These are phyloP conservation scores for Brachionus sp. DNA, from an alignment of 1,140 invertebrate species.

Conservation along the genomic window DNA sequence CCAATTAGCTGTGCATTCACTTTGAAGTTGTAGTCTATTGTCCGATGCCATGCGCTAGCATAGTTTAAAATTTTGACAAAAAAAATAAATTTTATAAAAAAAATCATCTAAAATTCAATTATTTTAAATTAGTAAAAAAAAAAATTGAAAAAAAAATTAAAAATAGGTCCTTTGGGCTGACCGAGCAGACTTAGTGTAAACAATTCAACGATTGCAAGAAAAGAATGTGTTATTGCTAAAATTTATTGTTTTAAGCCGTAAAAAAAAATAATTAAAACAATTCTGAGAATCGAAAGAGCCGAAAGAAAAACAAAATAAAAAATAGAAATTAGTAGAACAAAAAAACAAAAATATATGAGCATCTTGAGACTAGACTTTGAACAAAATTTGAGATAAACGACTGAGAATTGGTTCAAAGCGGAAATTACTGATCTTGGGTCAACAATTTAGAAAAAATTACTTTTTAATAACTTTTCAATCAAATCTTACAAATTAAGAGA, in stretches of 20 bases:
- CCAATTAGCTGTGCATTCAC: background rate
- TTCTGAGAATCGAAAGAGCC: background rate
- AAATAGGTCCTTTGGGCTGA: background rate
- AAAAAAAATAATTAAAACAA: conserved; percentile 21
- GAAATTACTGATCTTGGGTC: background rate
- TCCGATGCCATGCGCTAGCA: background rate
- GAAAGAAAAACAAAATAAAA: background rate
- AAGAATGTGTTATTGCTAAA: background rate
- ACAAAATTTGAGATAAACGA: background rate
- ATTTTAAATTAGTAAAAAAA: background rate
- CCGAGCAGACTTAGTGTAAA: conserved; percentile 24
- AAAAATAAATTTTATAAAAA: conserved; percentile 25
- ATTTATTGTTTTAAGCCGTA: conserved; percentile 1
- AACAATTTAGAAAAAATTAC: background rate
- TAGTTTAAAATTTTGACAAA: conserved; percentile 13
- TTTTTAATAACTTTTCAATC: conserved; percentile 11
- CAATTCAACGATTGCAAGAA: background rate
- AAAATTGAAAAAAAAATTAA: background rate
- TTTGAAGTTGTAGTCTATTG: conserved; percentile 3
- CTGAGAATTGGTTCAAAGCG: background rate
- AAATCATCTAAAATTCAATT: background rate
- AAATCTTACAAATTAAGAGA: background rate
- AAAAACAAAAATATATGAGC: background rate
- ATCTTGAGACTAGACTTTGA: conserved; percentile 27
- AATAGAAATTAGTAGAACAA: too few species aligned